Base-by-base conservation (phyloP, 1,140 invertebrate genomes). In the Drosophila varians region DNA sequence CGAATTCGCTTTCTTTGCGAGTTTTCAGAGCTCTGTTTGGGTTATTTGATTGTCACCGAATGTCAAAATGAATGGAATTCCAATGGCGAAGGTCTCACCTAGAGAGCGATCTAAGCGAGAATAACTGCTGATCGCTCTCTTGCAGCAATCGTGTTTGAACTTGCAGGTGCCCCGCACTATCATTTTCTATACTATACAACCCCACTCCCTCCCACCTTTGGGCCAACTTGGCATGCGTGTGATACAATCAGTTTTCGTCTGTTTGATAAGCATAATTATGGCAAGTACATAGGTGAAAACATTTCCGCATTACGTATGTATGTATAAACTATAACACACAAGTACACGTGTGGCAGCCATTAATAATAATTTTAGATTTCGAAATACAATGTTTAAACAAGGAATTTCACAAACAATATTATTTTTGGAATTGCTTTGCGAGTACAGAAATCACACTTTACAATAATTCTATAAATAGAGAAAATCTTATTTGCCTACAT, bases 1-100 rank as follows among this genome's bases (percentile, higher is more conserved):
- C 74, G 52, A 87, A 82, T 87, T 87, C 77, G 82, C 82, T 87
- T 87, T 87, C 82, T 87, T 87, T 65, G 71, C 73, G 25, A 38
- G 38, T 86, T 66, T 52, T 55, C 40, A 42, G 38, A 31, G 40
- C 42, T 51, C 40, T 53, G 56, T 69, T 16, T 42, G 38, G 14
- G 14, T 42, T 42, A 14, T 16, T 16, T 38, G 14, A 6, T 16
- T 38, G 36, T 38, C 28, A 31, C 28, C 28, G 28, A 31, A 9
- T 26, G 48, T 73, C 69, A 52, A 36, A 52, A 53, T 55, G 75
- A 74, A 76, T 84, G 73, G 62, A 73, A 84, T 84, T 86, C 62
- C 66, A 54, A 46, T 36, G 14, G 2, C 26, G 52, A 66, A 74
- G 71, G 71, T 57, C 21, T 21, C 21, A 21, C 21, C 21, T 21